Evolutionary conservation across 2,888 invertebrate species (phyloP), one percentile per base, ranked within the genome.

Genomic region (Acleris laterana): DNA sequence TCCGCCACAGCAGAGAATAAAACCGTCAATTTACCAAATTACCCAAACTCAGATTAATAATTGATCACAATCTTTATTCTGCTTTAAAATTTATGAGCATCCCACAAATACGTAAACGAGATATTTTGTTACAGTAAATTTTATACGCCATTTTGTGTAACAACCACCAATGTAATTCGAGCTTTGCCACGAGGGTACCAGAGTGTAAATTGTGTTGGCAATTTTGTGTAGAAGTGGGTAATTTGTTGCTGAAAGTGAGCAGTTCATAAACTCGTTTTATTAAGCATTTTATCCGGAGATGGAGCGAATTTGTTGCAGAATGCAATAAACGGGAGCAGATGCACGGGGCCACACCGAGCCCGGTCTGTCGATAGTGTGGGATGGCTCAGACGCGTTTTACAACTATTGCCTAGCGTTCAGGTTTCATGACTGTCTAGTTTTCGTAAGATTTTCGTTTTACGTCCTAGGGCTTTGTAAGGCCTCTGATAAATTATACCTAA

Each of bases 181-280:
- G 42, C 20, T 62, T 50, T 28, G 3, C 38, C 13, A 38, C 38
- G 4, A 57, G 32, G 11, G 49, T 17, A 38, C 57, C 56, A 68
- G 51, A 61, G 38, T 64, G 38, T 32, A 62, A 46, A 59, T 68
- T 67, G 74, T 19, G 56, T 11, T 64, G 70, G 22, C 7, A 16
- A 22, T 51, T 2, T 3, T 25, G 42, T 7, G 48, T 25, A 11
- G 16, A 68, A 65, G 68, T 57, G 60, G 71, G 76, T 77, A 78
- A 78, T 83, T 80, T 80, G 78, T 79, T 73, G 70, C 71, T 70
- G 69, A 72, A 74, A 74, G 71, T 56, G 71, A 63, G 78, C 74
- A 73, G 77, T 83, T 80, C 81, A 72, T 78, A 79, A 73, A 69
- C 73, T 71, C 73, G 71, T 73, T 75, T 76, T 78, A 74, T 74